phyloP scores from a whole-genome alignment of 2,113 vertebrate species.

The Microcebus murinus region DNA sequence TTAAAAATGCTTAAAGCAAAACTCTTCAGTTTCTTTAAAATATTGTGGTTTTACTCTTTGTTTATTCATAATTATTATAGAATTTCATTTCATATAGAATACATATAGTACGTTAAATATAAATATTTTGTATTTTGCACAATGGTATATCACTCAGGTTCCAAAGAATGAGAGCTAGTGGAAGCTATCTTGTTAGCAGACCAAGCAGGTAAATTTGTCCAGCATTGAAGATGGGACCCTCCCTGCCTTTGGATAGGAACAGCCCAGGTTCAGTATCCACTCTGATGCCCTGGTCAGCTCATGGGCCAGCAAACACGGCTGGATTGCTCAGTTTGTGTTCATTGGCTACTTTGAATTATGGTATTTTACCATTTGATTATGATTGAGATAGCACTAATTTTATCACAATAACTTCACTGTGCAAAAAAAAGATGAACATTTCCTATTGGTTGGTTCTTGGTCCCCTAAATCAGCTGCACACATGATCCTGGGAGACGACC shows the following conservation, averaged over 20 bases:
- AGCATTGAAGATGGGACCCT: background rate
- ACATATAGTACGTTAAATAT: background rate
- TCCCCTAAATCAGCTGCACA: background rate
- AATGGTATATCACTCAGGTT: background rate
- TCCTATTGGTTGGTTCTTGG: background rate
- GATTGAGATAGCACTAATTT: background rate
- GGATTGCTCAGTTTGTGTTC: background rate
- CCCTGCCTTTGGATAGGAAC: background rate
- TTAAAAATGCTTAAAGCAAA: background rate
- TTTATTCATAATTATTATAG: background rate
- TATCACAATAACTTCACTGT: background rate
- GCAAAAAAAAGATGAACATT: background rate
- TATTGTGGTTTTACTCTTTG: background rate
- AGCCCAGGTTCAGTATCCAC: too few relatives aligned
- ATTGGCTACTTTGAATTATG: background rate
- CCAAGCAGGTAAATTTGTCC: background rate
- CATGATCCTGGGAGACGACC: background rate
- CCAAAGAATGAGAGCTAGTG: background rate
- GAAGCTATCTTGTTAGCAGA: background rate
- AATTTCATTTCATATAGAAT: slow-evolving; percentile 20
- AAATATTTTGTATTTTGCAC: background rate
- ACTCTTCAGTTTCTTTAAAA: background rate
- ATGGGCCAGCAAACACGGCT: background rate
- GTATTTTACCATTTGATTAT: background rate
- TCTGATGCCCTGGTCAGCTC: background rate